phyloP scores from a whole-genome alignment of 2,797 vertebrate genomes.

The Sebastes hubbsi region DNA sequence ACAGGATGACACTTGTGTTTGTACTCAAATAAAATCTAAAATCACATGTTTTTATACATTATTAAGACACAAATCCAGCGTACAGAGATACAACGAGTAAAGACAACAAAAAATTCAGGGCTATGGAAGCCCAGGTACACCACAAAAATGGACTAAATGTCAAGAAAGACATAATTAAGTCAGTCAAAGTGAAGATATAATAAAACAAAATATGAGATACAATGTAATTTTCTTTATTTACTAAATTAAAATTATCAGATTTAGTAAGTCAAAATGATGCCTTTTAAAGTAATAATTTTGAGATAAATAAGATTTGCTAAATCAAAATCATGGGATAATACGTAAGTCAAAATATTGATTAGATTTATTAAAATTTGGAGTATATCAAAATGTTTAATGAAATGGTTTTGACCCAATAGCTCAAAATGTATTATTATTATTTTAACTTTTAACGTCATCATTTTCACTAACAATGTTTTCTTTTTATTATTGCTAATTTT shows the following conservation, averaged over 20 bases:
- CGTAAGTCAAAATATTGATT: too few relatives aligned
- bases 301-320: too few relatives aligned
- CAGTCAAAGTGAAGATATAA: background rate
- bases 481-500: background rate
- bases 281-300: too few relatives aligned
- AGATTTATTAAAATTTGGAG: too few relatives aligned
- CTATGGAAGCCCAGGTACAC: background rate
- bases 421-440: background rate
- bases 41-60: background rate
- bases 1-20: background rate
- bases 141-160: background rate
- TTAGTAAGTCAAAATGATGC: background rate
- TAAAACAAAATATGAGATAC: background rate
- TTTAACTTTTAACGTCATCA: background rate
- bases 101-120: background rate
- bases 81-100: background rate
- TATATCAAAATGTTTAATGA: too few relatives aligned
- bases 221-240: background rate
- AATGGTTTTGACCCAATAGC: background rate
- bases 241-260: background rate
- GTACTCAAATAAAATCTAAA: background rate
- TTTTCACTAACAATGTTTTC: background rate
- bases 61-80: background rate
- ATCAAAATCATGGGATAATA: too few relatives aligned
- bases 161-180: background rate